These are phyloP conservation scores for Oreohelix idahoensis DNA, from an alignment of 1,140 invertebrate genomes.

Conservation along the genomic window DNA sequence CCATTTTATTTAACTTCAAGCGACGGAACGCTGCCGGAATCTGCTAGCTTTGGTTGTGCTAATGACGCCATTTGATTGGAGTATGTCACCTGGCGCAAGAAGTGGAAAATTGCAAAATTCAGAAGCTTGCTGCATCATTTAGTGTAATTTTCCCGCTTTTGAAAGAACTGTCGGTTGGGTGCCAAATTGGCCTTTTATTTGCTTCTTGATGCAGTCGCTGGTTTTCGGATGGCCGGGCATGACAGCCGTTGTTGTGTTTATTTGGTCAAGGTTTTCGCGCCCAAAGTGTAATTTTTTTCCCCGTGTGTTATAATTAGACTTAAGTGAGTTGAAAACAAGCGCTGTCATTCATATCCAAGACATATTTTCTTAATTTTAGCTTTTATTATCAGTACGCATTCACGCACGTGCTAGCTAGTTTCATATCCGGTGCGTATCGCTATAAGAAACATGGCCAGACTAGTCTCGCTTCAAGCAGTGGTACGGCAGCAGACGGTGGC, in stretches of 20 bases:
- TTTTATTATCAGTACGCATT: background rate
- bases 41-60: no score
- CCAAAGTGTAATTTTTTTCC: no score
- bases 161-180: background rate
- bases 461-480: background rate
- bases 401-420: background rate
- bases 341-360: no score
- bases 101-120: background rate
- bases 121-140: background rate
- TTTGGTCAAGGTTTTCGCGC: no score
- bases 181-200: no score
- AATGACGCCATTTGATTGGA: background rate
- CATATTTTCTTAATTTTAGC: background rate
- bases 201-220: no score
- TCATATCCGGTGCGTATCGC: slow-evolving; percentile 11
- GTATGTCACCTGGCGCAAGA: background rate
- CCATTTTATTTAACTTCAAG: no score
- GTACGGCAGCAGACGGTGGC: background rate
- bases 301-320: no score
- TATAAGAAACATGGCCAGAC: background rate
- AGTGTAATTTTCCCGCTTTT: background rate
- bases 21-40: no score
- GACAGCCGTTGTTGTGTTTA: no score
- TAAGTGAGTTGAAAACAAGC: no score
- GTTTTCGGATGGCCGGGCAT: no score